Conservation (phyloP, 2,888 invertebrate species). For the Reticulitermes lucifugus region DNA sequence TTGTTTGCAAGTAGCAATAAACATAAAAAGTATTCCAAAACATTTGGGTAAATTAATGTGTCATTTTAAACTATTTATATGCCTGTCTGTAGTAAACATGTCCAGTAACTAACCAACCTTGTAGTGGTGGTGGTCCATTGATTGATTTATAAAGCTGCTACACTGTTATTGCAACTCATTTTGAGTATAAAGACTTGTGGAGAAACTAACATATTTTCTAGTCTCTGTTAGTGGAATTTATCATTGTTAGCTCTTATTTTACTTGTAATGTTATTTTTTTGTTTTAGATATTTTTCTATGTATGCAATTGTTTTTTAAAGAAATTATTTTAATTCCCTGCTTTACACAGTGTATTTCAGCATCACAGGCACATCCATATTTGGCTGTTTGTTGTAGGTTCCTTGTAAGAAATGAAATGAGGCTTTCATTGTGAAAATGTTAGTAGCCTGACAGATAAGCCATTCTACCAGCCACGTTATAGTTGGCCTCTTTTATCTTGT, state of each 20-base stretch:
- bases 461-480: neutral
- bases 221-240: conserved; percentile 3
- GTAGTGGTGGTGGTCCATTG: neutral
- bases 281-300: conserved; percentile 11
- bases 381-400: neutral
- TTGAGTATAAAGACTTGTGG: neutral
- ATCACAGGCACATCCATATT: neutral
- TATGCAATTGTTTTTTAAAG: neutral
- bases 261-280: neutral
- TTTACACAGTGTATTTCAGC: no score
- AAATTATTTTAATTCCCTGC: neutral
- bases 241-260: neutral
- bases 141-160: neutral
- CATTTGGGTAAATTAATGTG: no score
- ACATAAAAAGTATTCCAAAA: neutral
- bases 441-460: neutral
- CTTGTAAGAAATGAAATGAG: no score
- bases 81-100: neutral
- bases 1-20: neutral
- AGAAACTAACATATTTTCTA: conserved; percentile 1
- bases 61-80: neutral
- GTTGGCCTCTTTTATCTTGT: neutral
- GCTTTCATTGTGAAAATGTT: neutral
- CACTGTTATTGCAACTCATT: neutral
- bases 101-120: neutral